Conservation (phyloP, 2,113 vertebrate genomes). For the Lasiurus cinereus region DNA sequence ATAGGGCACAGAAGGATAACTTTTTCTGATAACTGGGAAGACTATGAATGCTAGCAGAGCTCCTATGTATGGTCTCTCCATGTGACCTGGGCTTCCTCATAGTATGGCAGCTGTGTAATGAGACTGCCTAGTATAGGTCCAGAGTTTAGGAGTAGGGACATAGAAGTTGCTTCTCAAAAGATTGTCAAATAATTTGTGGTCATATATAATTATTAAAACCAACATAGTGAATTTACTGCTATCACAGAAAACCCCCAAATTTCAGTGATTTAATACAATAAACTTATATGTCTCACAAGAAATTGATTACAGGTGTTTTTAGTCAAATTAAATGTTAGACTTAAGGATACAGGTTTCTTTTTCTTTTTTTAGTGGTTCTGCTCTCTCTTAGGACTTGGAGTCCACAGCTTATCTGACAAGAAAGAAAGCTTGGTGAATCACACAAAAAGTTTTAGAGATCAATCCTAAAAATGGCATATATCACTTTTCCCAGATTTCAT, state of each 20-base stretch:
- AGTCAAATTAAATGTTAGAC: conserved; percentile 35
- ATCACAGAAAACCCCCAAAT: neutral
- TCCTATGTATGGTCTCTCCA: no score
- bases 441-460: neutral
- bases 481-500: neutral
- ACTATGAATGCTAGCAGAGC: neutral
- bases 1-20: neutral
- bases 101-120: neutral
- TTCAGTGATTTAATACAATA: neutral
- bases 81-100: neutral
- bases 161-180: neutral
- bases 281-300: conserved; percentile 3
- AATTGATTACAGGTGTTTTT: conserved; percentile 3
- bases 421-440: neutral
- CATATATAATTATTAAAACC: neutral
- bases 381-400: neutral
- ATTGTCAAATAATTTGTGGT: conserved; percentile 4
- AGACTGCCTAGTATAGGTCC: neutral
- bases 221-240: neutral
- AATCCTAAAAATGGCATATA: neutral
- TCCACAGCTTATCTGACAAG: neutral
- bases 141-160: neutral
- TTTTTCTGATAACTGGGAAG: conserved; percentile 3
- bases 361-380: conserved; percentile 24
- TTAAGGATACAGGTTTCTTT: neutral